Evolutionary conservation across 2,888 invertebrate species (phyloP).

Genomic region (Oasisia sp.): DNA sequence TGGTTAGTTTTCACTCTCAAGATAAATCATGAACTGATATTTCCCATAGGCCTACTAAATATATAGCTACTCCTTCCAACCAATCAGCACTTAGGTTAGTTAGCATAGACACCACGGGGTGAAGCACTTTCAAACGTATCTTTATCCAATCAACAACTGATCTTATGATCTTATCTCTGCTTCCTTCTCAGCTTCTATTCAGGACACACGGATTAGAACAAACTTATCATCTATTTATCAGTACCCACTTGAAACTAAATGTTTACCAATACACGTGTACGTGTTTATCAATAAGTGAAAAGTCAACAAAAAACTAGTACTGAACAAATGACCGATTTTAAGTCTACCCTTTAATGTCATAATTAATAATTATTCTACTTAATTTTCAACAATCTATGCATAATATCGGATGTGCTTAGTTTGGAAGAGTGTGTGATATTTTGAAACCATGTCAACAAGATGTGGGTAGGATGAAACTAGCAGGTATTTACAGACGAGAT

Average conservation of each 20-base stretch:
- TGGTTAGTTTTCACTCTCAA: neutral
- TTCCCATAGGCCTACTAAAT: neutral
- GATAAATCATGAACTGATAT: neutral
- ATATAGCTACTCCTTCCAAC: neutral
- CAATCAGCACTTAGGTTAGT: neutral
- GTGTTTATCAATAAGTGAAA: neutral
- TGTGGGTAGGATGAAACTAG: neutral
- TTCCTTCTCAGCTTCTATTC: neutral
- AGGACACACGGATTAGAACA: neutral
- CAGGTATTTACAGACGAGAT: neutral
- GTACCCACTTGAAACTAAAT: too few relatives aligned
- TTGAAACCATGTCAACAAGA: neutral
- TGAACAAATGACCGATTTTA: neutral
- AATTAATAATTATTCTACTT: neutral
- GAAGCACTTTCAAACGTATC: neutral
- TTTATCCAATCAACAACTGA: neutral
- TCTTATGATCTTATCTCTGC: neutral
- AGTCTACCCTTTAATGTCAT: neutral
- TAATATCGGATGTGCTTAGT: neutral
- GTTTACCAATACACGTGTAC: neutral
- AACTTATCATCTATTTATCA: too few relatives aligned
- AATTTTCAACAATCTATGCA: neutral
- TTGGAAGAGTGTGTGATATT: neutral
- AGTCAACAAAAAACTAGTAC: neutral
- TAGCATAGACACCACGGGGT: neutral